These are phyloP conservation scores for Lathronympha strigana DNA, from an alignment of 2,888 invertebrate genomes.

Conservation along the genomic window DNA sequence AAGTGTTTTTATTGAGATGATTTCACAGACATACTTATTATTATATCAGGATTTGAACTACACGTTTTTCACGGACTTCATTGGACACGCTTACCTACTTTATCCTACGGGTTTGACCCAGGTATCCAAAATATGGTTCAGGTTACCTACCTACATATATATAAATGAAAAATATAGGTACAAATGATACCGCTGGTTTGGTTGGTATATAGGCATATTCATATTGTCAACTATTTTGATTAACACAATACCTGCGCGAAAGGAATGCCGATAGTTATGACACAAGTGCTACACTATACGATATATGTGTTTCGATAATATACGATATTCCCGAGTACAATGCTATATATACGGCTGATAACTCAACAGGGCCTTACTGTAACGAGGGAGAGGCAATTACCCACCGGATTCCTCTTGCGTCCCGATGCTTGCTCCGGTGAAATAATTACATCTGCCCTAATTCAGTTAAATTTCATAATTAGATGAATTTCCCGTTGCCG, in stretches of 20 bases:
- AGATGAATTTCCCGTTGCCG: slow-evolving; percentile 30
- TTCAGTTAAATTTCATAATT: slow-evolving; percentile 36
- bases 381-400: slow-evolving; percentile 49
- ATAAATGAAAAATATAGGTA: too few species aligned
- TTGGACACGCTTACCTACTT: too few species aligned
- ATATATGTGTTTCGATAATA: too few species aligned
- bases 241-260: neutral
- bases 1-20: too few species aligned
- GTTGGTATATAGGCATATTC: too few species aligned
- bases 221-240: neutral
- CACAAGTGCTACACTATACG: neutral
- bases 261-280: neutral
- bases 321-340: neutral
- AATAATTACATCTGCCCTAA: slow-evolving; percentile 35
- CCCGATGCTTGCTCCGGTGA: slow-evolving; percentile 25
- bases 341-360: slow-evolving; percentile 14
- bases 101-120: too few species aligned
- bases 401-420: slow-evolving; percentile 44
- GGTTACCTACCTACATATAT: too few species aligned
- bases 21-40: too few species aligned
- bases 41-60: too few species aligned
- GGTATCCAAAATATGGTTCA: too few species aligned
- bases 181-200: too few species aligned
- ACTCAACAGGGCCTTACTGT: slow-evolving; percentile 34
- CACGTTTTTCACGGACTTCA: too few species aligned